Base-by-base conservation (phyloP, 2,113 vertebrate species). In the Myiozetetes cayanensis region DNA sequence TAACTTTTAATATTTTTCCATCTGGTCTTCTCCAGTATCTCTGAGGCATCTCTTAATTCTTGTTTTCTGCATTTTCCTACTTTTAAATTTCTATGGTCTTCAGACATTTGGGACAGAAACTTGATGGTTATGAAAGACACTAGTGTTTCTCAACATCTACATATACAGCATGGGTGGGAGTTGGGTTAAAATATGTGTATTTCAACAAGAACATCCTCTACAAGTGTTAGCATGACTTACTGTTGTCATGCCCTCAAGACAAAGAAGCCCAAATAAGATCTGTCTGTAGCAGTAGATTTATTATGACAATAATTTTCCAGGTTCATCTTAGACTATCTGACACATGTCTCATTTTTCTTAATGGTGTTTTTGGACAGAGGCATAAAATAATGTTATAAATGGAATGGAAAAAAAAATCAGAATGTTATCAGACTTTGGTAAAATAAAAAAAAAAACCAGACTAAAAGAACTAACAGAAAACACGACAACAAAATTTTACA, bases 201-300 rank as follows among this genome's bases (percentile, higher is more conserved):
- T 90, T 93, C 59, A 65, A 52, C 2, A 11, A 23, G 41, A 93
- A 93, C 58, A 44, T 76, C 47, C 39, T 81, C 62, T 87, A 82
- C 81, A 85, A 89, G 90, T 89, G 74, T 87, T 85, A 87, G 62
- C 90, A 75, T 44, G 90, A 85, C 8, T 94, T 91, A 44, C 14
- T 21, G 0, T 43, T 58, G 47, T 72, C 70, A 68, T 4, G 7
- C 66, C 85, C 66, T 79, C 44, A 41, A 41, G 71, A 56, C 10
- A 82, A 85, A 82, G 11, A 67, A 59, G 6, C 14, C 58, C 44
- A 87, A 79, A 52, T 52, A 55, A 63, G 44, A 65, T 72, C 39
- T 85, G 31, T 78, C 12, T n/a, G 19, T 61, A 93, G 13, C 14
- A 68, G 23, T 22, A 55, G 19, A 75, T 56, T 85, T 87, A 59